phyloP scores from a whole-genome alignment of 2,797 vertebrate species.

The Pseudomugil tenellus region DNA sequence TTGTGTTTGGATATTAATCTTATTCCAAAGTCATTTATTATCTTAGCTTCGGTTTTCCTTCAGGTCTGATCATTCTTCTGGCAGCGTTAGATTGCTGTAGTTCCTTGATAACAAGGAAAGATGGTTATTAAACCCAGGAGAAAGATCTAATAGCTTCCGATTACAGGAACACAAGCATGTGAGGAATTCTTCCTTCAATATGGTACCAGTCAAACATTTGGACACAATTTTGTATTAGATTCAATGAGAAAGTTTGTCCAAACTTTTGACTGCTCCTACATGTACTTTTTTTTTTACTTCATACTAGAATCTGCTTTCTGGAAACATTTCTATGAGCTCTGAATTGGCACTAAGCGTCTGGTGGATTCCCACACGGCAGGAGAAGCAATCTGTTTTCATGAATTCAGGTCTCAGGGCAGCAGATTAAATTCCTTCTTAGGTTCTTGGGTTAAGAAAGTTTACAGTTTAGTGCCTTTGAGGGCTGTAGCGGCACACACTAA shows the following conservation, averaged over 20 bases:
- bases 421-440: constrained; percentile 71
- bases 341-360: constrained; percentile 47
- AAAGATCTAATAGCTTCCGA: constrained; percentile 15
- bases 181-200: constrained; percentile 16
- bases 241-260: not conserved
- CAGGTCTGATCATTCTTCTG: constrained; percentile 45
- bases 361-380: constrained; percentile 48
- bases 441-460: constrained; percentile 58
- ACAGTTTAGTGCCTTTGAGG: constrained; percentile 52
- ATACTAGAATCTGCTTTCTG: constrained; percentile 32
- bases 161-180: constrained; percentile 21
- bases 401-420: constrained; percentile 47
- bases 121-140: constrained; percentile 37
- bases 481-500: constrained; percentile 19
- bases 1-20: not conserved
- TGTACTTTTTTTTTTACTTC: constrained; percentile 18
- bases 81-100: constrained; percentile 17
- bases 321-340: constrained; percentile 30
- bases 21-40: constrained; percentile 1
- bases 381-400: constrained; percentile 62
- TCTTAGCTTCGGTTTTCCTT: constrained; percentile 65
- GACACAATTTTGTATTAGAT: not conserved
- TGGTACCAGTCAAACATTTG: not conserved
- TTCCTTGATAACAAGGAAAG: constrained; percentile 21
- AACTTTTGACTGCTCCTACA: not conserved